Evolutionary conservation across 2,113 vertebrate genomes (phyloP).

Genomic region (Hippopotamus amphibius): DNA sequence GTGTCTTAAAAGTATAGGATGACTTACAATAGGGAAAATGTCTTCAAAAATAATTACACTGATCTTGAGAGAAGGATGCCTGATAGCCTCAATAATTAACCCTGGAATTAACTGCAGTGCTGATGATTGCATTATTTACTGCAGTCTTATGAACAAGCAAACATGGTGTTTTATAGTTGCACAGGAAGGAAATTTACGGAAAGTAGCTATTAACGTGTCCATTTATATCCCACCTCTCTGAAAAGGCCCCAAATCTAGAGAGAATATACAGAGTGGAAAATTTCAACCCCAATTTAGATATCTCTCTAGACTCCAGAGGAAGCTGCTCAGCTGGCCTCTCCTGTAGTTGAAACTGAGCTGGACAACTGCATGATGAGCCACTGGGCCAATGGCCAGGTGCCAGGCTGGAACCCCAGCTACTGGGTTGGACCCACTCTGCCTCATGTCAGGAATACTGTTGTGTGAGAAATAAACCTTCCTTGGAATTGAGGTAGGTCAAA

Average conservation of each 20-base stretch:
- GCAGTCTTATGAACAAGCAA: background rate
- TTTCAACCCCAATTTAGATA: constrained; percentile 66
- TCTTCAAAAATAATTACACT: constrained; percentile 15
- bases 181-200: constrained; percentile 64
- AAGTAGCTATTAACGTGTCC: constrained; percentile 63
- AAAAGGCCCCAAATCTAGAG: constrained; percentile 30
- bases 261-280: constrained; percentile 63
- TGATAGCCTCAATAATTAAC: background rate
- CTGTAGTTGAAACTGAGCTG: background rate
- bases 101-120: background rate
- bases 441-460: constrained; percentile 44
- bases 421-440: background rate
- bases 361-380: background rate
- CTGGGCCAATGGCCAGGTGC: background rate
- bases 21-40: background rate
- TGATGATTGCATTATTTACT: constrained; percentile 47
- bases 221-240: constrained; percentile 55
- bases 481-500: constrained; percentile 32
- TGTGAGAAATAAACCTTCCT: constrained; percentile 51
- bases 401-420: background rate
- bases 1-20: constrained; percentile 2
- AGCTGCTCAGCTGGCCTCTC: constrained; percentile 34
- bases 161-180: background rate
- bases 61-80: background rate
- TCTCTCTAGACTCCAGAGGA: constrained; percentile 53